Percentiles rank a stretch among this genome's conserved stretches.
These are phyloP conservation scores for Sparidentex hasta DNA, from an alignment of 2,797 vertebrate genomes.

Conservation along the genomic window DNA sequence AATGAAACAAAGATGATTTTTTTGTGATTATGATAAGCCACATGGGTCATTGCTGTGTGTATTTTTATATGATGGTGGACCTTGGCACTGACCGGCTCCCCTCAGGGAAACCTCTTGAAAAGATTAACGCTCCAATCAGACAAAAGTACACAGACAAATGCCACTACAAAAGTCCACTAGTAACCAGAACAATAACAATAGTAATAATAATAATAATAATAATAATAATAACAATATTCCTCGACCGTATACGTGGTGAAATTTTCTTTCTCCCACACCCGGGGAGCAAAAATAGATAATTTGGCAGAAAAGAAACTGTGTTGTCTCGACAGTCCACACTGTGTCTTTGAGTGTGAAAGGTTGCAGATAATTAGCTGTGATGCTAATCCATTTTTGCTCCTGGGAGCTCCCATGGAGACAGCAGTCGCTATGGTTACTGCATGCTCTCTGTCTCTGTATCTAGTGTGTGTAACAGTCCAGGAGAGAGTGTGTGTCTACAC, in stretches of 20 bases:
- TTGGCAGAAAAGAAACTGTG: constrained; percentile 71
- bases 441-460: constrained; percentile 60
- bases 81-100: constrained; percentile 76
- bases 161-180: constrained; percentile 80
- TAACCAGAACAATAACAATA: constrained; percentile 73
- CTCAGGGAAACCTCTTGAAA: constrained; percentile 55
- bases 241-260: constrained; percentile 57
- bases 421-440: constrained; percentile 77
- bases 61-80: constrained; percentile 59
- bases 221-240: constrained; percentile 47
- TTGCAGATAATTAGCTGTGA: constrained; percentile 69
- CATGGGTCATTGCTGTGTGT: constrained; percentile 13
- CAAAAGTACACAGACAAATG: constrained; percentile 77
- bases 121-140: constrained; percentile 64
- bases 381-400: constrained; percentile 70
- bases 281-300: constrained; percentile 78
- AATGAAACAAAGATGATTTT: constrained; percentile 23
- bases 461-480: constrained; percentile 69
- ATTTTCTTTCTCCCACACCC: constrained; percentile 58
- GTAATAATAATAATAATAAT: constrained; percentile 62
- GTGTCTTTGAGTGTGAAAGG: constrained; percentile 60
- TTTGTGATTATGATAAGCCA: constrained; percentile 25
- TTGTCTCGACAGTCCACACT: constrained; percentile 59
- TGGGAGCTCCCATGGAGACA: constrained; percentile 68
- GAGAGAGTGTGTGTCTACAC: constrained; percentile 47